phyloP scores from a whole-genome alignment of 2,113 vertebrate species.

The Scolopax mira region DNA sequence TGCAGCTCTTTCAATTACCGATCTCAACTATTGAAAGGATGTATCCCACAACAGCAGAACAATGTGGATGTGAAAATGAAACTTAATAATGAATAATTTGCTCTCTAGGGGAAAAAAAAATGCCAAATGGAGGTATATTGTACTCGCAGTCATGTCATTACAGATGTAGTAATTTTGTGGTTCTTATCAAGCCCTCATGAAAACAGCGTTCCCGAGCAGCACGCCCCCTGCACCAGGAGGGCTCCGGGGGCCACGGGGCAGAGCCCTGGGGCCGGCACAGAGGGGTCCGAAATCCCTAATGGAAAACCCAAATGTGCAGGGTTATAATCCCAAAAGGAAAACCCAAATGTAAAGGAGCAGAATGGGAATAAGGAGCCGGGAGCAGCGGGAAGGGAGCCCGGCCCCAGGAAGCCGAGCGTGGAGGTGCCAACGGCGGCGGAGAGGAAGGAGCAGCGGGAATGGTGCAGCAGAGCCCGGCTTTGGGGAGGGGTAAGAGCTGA shows the following conservation, averaged over 20 bases:
- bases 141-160: not conserved
- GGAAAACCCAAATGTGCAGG: not conserved
- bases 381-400: not conserved
- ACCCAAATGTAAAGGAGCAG: not conserved
- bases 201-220: not conserved
- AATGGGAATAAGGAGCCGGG: not conserved
- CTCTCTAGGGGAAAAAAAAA: not conserved
- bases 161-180: not conserved
- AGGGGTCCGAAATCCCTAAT: fast-evolving
- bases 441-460: not conserved
- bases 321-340: too few relatives aligned
- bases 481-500: not conserved
- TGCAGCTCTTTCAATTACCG: not conserved
- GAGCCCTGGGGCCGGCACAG: not conserved
- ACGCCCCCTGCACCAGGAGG: not conserved
- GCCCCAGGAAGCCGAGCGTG: fast-evolving
- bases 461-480: not conserved
- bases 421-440: not conserved
- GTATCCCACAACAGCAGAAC: not conserved
- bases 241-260: not conserved
- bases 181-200: not conserved
- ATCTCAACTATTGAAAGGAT: not conserved
- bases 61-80: not conserved
- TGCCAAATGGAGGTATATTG: not conserved
- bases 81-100: slow-evolving; percentile 15